Conservation (phyloP, 1,140 invertebrate species). For the Venturia canescens region DNA sequence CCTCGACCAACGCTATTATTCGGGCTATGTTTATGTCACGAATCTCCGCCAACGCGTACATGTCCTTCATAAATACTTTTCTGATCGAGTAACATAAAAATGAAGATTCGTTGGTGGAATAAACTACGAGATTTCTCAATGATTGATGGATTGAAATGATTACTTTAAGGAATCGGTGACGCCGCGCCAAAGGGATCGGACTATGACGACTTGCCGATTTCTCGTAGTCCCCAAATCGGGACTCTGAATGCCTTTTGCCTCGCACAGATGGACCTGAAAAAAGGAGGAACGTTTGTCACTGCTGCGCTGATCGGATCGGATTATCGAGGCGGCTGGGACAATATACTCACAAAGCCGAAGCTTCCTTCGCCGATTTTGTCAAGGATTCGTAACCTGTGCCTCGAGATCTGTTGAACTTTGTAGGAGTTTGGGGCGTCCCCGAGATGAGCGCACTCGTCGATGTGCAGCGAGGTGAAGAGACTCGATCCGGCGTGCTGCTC, state of each 20-base stretch:
- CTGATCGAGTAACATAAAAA: constrained; percentile 71
- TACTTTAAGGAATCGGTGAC: constrained; percentile 83
- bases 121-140: neutral
- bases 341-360: constrained; percentile 87
- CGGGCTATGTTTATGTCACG: constrained; percentile 90
- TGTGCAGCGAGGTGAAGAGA: constrained; percentile 82
- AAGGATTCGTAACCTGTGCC: constrained; percentile 88
- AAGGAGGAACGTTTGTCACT: neutral
- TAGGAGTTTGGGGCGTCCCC: constrained; percentile 64
- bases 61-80: constrained; percentile 91
- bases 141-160: too few relatives aligned
- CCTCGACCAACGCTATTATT: constrained; percentile 88
- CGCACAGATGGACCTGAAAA: constrained; percentile 84
- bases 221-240: constrained; percentile 81
- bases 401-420: constrained; percentile 79
- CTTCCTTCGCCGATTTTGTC: constrained; percentile 92
- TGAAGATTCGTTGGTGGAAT: too few relatives aligned
- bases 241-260: constrained; percentile 81
- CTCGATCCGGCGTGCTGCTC: constrained; percentile 79
- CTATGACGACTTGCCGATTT: constrained; percentile 83
- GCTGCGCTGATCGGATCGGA: neutral
- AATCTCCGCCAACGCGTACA: constrained; percentile 87
- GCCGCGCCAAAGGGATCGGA: constrained; percentile 84
- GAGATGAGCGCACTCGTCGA: constrained; percentile 80
- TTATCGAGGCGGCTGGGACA: too few relatives aligned